phyloP scores from a whole-genome alignment of 2,888 invertebrate species.

The Muschampia staudingeri region DNA sequence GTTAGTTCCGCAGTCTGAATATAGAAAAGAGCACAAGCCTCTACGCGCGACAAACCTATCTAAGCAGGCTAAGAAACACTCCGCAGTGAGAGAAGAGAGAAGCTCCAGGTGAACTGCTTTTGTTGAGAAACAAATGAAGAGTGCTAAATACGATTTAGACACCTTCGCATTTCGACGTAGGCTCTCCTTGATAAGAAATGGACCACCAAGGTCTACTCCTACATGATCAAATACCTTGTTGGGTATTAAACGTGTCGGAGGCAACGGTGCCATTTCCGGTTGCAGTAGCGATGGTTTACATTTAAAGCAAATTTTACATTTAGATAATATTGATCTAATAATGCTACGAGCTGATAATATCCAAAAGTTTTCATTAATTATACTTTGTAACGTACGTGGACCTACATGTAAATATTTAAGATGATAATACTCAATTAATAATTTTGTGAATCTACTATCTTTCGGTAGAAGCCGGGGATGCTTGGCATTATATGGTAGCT shows the following conservation, averaged over 20 bases:
- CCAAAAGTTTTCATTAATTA: slow-evolving; percentile 5
- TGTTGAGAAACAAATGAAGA: slow-evolving; percentile 7
- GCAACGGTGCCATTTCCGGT: neutral
- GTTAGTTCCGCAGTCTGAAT: neutral
- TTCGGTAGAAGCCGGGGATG: neutral
- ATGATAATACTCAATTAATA: slow-evolving; percentile 2
- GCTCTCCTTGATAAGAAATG: neutral
- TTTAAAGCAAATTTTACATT: slow-evolving; percentile 5
- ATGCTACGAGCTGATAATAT: neutral
- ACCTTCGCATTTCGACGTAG: neutral
- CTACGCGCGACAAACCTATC: neutral
- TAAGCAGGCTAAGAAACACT: neutral
- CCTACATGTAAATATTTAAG: neutral
- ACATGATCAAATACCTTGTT: slow-evolving; percentile 7
- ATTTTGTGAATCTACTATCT: slow-evolving; percentile 9
- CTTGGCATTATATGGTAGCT: neutral
- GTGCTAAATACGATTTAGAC: slow-evolving; percentile 5
- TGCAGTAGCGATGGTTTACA: neutral
- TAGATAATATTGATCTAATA: neutral
- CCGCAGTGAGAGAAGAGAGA: neutral
- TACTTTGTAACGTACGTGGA: neutral
- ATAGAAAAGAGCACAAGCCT: neutral
- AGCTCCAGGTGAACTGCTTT: slow-evolving; percentile 4
- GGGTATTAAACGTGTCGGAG: neutral
- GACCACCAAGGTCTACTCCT: slow-evolving; percentile 8